Evolutionary conservation across 2,888 invertebrate genomes (phyloP), one percentile per base, ranked within the genome.

Genomic region (Lasiommata megera): DNA sequence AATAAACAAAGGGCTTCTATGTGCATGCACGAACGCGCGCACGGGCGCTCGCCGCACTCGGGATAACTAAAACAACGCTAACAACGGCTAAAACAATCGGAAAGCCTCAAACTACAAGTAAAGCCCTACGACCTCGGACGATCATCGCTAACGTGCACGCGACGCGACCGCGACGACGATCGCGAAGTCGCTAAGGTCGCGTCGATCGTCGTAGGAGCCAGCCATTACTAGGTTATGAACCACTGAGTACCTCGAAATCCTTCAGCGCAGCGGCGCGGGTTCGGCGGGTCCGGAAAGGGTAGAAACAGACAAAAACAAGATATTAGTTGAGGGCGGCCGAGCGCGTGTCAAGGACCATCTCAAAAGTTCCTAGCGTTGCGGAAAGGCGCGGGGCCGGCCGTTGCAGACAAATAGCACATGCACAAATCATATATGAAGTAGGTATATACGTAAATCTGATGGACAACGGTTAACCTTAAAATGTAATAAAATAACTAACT

Each of bases 171-270:
- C 78, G 85, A 82, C 81, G 72, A 79, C 79, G 78, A 80, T 77
- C 75, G 74, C 74, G 75, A 72, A 73, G 79, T 77, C 79, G 76
- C 73, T 71, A 80, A 80, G 81, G 81, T 82, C 83, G 88, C 77
- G 79, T 79, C 80, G 83, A 74, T 76, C 81, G 78, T 84, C 86
- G 86, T 84, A 82, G 80, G 88, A 84, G 84, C 81, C 82, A 81
- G 84, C 87, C 88, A 84, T 81, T 82, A 84, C 88, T 89, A 90
- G 82, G 84, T 82, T 81, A 84, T 82, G 84, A 92, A 87, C 86
- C 89, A 87, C 89, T 90, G 80, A 82, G 88, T 96, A 96, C 96
- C 96, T 96, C 96, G 93, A 95, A 96, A 93, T 96, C 96, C 96
- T 94, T 93, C 84, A 92, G 92, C 92, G 92, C 92, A 93, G 90